Evolutionary conservation across 2,797 vertebrate species (phyloP).

Genomic region (Bucorvus abyssinicus): DNA sequence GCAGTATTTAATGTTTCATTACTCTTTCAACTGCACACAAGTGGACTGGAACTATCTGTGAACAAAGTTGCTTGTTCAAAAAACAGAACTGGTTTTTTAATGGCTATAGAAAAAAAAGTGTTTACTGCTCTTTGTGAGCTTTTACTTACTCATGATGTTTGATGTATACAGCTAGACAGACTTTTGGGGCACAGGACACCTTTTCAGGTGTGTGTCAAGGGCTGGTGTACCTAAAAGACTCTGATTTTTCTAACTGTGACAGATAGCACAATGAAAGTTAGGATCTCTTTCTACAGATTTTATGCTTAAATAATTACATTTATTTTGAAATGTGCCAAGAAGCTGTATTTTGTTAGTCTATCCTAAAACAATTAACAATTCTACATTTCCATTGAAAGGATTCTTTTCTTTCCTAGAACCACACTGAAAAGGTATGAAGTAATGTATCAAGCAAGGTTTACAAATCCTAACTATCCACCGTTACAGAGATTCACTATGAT

Average conservation of each 20-base stretch:
- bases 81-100: not conserved
- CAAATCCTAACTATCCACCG: not conserved
- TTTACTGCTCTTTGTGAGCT: not conserved
- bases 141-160: not conserved
- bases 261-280: not conserved
- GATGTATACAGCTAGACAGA: not conserved
- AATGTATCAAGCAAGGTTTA: not conserved
- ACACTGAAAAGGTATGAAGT: not conserved
- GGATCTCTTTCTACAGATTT: not conserved
- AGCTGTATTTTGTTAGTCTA: not conserved
- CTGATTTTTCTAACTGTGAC: not conserved
- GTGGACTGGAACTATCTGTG: not conserved
- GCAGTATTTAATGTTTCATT: slow-evolving; percentile 15
- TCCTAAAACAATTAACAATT: not conserved
- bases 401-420: not conserved
- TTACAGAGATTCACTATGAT: not conserved
- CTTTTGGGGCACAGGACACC: not conserved
- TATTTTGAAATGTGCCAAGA: not conserved
- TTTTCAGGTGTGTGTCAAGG: not conserved
- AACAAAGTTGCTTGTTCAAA: not conserved
- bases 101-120: not conserved
- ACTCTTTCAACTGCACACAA: not conserved
- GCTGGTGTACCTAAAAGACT: not conserved
- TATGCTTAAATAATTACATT: not conserved
- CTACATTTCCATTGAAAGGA: not conserved